Evolutionary conservation across 1,140 invertebrate genomes (phyloP), one percentile per base, ranked within the genome.

Genomic region (Heliconius hermathena): DNA sequence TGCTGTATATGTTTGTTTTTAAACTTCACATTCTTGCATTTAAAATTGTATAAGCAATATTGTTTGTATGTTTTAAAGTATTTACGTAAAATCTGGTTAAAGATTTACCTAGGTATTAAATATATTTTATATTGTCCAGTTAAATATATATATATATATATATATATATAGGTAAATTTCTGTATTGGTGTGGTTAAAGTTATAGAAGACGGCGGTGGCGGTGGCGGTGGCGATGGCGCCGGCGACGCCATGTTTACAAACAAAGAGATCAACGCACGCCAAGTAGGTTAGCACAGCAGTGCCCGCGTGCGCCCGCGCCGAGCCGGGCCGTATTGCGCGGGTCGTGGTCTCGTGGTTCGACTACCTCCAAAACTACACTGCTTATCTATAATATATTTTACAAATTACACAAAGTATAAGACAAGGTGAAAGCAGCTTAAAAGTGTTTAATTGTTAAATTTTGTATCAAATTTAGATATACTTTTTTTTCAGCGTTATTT

Each of bases 231-330:
- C 73, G 83, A 82, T 84, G 83, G 77, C 74, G 81, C 36, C 85
- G 83, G 83, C 88, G 86, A 85, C 89, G 90, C 88, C 91, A 93
- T 94, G 93, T 94, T 94, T 94, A 94, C 91, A 94, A 94, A 94
- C 93, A 94, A 93, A 92, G 88, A 93, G 93, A 94, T 93, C 93
- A 94, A 93, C 85, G 93, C 81, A 87, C 93, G 85, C 85, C 86
- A 94, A 93, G 92, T 94, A 93, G 92, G 93, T 93, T 94, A 94
- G 73, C 88, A 82, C 88, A 87, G 85, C 86, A 82, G 77, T 83
- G 85, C 79, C 80, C 85, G 85, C 81, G 83, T 86, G 85, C 86
- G 84, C 79, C 83, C 77, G 83, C 83, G 83, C 80, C 75, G 81
- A 80, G 74, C 79, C 80, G 82, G 81, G 76, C 79, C 80, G 82